A percentile compares a stretch with the other conserved stretches of the same genome.
Conservation (phyloP, 2,797 vertebrate genomes). For the Carapus acus region DNA sequence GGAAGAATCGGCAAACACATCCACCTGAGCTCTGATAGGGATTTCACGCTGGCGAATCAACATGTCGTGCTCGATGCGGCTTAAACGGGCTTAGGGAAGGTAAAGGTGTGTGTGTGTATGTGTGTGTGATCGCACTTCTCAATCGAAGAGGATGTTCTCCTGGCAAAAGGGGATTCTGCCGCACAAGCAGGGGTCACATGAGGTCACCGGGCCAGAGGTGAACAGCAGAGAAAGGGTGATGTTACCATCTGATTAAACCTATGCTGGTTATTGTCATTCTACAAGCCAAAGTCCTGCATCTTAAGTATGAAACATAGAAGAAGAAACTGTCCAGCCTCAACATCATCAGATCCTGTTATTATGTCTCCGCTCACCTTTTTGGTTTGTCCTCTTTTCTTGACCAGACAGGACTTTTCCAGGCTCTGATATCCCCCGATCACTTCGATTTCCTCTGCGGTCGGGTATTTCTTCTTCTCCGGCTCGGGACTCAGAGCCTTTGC, state of each 20-base stretch:
- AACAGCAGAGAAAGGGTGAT: too few species aligned
- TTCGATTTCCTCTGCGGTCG: constrained; percentile 84
- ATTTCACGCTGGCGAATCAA: constrained; percentile 62
- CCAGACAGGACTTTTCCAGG: constrained; percentile 82
- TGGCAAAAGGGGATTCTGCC: constrained; percentile 49
- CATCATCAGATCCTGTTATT: not conserved
- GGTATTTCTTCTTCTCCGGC: constrained; percentile 78
- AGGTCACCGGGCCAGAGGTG: constrained; percentile 1
- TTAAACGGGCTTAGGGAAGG: constrained; percentile 68
- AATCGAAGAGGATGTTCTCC: constrained; percentile 65
- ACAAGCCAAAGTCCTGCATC: too few species aligned
- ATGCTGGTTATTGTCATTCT: too few species aligned
- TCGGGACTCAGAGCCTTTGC: too few species aligned
- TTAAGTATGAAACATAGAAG: too few species aligned
- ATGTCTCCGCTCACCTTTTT: constrained; percentile 76
- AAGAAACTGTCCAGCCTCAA: too few species aligned
- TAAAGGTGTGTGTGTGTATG: too few species aligned
- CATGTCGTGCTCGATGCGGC: constrained; percentile 70
- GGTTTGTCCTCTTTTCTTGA: constrained; percentile 71
- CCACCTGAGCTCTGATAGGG: constrained; percentile 30
- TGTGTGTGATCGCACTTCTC: constrained; percentile 44
- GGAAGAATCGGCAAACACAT: constrained; percentile 47
- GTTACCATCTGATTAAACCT: too few species aligned
- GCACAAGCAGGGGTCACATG: constrained; percentile 8
- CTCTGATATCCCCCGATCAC: constrained; percentile 89